phyloP scores from a whole-genome alignment of 2,888 invertebrate genomes.

The Anodontia alba region DNA sequence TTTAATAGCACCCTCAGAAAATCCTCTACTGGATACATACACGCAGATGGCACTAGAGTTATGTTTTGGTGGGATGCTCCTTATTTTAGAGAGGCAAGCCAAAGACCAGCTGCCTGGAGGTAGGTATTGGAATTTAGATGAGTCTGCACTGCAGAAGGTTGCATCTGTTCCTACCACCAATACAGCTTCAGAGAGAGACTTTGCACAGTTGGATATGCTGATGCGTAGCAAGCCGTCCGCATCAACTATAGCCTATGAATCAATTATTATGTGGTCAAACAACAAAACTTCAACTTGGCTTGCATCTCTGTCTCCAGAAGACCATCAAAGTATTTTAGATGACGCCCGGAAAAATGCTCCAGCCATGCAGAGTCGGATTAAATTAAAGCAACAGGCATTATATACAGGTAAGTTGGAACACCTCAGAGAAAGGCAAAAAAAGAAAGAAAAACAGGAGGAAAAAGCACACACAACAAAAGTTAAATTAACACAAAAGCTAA shows the following conservation, averaged over 20 bases:
- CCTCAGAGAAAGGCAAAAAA: constrained; percentile 6
- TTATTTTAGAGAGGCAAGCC: constrained; percentile 39
- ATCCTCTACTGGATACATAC: constrained; percentile 31
- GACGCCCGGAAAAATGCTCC: constrained; percentile 24
- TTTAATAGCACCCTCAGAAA: constrained; percentile 14
- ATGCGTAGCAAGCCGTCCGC: constrained; percentile 29
- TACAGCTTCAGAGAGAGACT: constrained; percentile 25
- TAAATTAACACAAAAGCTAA: neutral
- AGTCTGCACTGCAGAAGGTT: neutral
- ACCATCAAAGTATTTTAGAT: constrained; percentile 17
- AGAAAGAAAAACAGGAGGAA: neutral
- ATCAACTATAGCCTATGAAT: constrained; percentile 23
- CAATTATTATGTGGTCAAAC: constrained; percentile 46
- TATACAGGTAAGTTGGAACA: constrained; percentile 13
- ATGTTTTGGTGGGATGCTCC: constrained; percentile 27
- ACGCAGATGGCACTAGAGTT: constrained; percentile 42
- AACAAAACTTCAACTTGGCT: constrained; percentile 47
- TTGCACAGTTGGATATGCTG: constrained; percentile 21
- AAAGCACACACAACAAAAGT: neutral
- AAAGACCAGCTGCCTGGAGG: constrained; percentile 45
- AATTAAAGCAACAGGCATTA: neutral
- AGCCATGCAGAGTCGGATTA: neutral
- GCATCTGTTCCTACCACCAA: constrained; percentile 15
- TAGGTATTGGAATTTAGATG: constrained; percentile 27
- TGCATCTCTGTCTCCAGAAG: neutral